Percentiles rank a stretch among this genome's conserved stretches.
These are phyloP conservation scores for Engraulis encrasicolus DNA, from an alignment of 2,113 vertebrate genomes.

Conservation along the genomic window DNA sequence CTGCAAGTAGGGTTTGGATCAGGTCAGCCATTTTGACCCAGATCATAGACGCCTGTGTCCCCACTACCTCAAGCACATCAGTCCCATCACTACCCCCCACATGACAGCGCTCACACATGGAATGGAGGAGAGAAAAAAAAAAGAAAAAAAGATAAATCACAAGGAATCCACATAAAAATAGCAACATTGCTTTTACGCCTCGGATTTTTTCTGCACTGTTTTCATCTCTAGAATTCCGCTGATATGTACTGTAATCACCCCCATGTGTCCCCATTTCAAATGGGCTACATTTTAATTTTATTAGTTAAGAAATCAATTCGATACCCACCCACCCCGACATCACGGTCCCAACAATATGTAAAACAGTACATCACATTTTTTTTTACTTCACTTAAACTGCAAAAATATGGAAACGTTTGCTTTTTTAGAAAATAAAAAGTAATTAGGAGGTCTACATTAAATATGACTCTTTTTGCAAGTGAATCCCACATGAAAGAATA, in stretches of 20 bases:
- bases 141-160: conserved; percentile 68
- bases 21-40: conserved; percentile 36
- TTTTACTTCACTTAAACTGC: conserved; percentile 81
- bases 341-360: conserved; percentile 75
- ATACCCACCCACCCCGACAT: conserved; percentile 57
- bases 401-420: conserved; percentile 64
- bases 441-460: conserved; percentile 75
- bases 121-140: conserved; percentile 74
- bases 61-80: conserved; percentile 59
- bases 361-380: conserved; percentile 81
- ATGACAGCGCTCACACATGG: conserved; percentile 66
- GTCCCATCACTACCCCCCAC: conserved; percentile 49
- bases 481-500: conserved; percentile 67
- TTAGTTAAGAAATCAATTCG: conserved; percentile 26
- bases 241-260: conserved; percentile 60
- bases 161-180: conserved; percentile 65
- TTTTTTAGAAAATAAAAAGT: conserved; percentile 61
- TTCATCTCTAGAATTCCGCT: conserved; percentile 49
- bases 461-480: conserved; percentile 63
- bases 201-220: conserved; percentile 52
- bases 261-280: conserved; percentile 37
- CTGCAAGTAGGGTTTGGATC: conserved; percentile 52
- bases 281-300: background rate
- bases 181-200: conserved; percentile 59
- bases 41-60: conserved; percentile 51